A percentile compares a stretch with the other conserved stretches of the same genome.
phyloP scores from a whole-genome alignment of 2,797 vertebrate species.

The Characodon lateralis region DNA sequence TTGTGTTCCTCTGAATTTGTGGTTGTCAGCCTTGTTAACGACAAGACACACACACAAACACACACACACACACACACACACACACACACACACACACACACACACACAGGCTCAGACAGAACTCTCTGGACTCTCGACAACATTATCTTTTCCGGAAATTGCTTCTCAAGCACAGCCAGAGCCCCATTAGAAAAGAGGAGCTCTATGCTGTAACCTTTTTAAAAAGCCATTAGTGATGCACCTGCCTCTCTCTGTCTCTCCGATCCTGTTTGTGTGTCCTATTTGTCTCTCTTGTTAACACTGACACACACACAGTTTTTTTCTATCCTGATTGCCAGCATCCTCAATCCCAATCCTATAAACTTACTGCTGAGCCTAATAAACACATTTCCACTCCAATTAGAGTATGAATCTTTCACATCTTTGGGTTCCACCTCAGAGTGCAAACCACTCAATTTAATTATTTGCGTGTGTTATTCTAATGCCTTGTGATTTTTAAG shows the following conservation, averaged over 20 bases:
- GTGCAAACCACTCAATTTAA: conserved; percentile 60
- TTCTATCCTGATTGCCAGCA: conserved; percentile 61
- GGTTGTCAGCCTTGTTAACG: conserved; percentile 69
- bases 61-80: conserved; percentile 16
- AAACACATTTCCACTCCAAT: conserved; percentile 63
- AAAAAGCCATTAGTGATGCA: conserved; percentile 84
- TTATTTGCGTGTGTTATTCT: conserved; percentile 55
- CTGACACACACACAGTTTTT: conserved; percentile 59
- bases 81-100: conserved; percentile 37
- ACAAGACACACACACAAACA: conserved; percentile 27
- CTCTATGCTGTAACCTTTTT: conserved; percentile 83
- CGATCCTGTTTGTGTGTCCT: conserved; percentile 63
- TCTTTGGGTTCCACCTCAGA: conserved; percentile 61
- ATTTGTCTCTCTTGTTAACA: conserved; percentile 78
- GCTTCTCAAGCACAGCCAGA: conserved; percentile 81
- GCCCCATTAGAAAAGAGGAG: conserved; percentile 81
- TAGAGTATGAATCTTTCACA: conserved; percentile 64
- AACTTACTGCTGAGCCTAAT: conserved; percentile 57
- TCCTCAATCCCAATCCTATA: conserved; percentile 50
- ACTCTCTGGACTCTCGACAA: conserved; percentile 73
- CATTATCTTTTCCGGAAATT: conserved; percentile 83
- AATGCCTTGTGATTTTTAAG: conserved; percentile 48
- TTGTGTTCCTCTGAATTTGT: conserved; percentile 66
- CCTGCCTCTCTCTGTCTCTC: conserved; percentile 64
- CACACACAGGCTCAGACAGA: conserved; percentile 43